Percentiles rank a stretch among this genome's conserved stretches.
phyloP scores from a whole-genome alignment of 2,113 vertebrate species.

The Cheirogaleus medius region DNA sequence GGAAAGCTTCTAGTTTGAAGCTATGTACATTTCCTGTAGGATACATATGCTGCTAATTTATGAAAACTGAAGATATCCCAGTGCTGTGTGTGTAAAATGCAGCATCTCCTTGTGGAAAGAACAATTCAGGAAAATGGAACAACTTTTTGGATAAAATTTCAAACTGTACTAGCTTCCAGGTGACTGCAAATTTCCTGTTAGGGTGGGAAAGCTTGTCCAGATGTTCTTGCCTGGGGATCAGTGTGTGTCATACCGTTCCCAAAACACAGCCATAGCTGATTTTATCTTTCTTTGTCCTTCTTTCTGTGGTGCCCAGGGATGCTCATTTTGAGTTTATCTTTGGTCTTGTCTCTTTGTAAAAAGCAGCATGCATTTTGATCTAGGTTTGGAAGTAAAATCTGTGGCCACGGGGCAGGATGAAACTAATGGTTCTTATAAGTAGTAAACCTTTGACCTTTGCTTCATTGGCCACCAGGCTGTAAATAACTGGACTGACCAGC shows the following conservation, averaged over 20 bases:
- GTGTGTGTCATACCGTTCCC: neutral
- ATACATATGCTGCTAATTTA: neutral
- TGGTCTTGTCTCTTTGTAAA: neutral
- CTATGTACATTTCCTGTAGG: neutral
- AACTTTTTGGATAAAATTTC: conserved; percentile 41
- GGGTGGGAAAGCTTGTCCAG: conserved; percentile 2
- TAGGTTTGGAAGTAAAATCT: conserved; percentile 21
- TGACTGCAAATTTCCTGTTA: conserved; percentile 16
- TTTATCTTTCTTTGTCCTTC: conserved; percentile 30
- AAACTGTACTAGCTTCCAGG: conserved; percentile 27
- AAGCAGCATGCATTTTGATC: neutral
- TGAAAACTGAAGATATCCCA: neutral
- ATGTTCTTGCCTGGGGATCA: conserved; percentile 29
- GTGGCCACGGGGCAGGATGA: neutral
- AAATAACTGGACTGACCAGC: conserved; percentile 8
- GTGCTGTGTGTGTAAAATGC: neutral
- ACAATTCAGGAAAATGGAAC: conserved; percentile 30
- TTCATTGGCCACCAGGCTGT: neutral
- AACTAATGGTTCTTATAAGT: neutral
- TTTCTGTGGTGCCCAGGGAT: neutral
- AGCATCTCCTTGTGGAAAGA: conserved; percentile 25
- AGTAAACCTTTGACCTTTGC: neutral
- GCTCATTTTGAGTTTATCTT: neutral
- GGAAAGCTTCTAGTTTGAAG: conserved; percentile 40
- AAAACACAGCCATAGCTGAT: neutral